phyloP scores from a whole-genome alignment of 2,888 invertebrate genomes.

The Apoda limacodes region DNA sequence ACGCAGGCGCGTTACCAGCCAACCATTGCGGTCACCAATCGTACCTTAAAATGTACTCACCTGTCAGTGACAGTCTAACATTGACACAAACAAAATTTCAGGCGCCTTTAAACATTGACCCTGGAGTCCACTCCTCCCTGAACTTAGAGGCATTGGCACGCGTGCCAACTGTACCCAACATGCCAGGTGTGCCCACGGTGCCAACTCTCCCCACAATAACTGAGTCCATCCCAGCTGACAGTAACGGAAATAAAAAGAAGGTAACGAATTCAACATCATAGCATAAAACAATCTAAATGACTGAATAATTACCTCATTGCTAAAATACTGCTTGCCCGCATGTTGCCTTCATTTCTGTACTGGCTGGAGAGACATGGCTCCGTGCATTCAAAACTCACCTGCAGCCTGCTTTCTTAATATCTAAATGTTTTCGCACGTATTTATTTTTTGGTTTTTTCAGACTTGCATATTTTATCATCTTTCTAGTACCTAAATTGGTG shows the following conservation, averaged over 20 bases:
- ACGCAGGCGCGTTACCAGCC: no score
- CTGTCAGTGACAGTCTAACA: no score
- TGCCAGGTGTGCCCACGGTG: constrained; percentile 85
- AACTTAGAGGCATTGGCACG: constrained; percentile 78
- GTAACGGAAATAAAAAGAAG: constrained; percentile 42
- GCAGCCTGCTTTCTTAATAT: no score
- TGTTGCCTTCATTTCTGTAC: neutral
- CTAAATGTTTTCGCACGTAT: no score
- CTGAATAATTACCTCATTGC: neutral
- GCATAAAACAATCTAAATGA: neutral
- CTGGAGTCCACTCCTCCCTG: constrained; percentile 93
- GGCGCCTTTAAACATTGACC: constrained; percentile 88
- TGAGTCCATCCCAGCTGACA: constrained; percentile 80
- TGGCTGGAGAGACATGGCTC: no score
- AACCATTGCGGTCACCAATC: no score
- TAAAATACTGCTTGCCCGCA: neutral
- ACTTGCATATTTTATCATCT: no score
- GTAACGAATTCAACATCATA: constrained; percentile 7
- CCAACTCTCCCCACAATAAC: constrained; percentile 91
- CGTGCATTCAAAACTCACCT: no score
- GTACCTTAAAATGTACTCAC: no score
- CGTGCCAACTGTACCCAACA: constrained; percentile 75
- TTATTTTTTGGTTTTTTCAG: no score
- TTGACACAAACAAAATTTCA: no score
- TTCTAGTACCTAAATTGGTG: no score